Percentiles rank a stretch among this genome's conserved stretches.
Conservation (phyloP, 2,888 invertebrate species). For the Aethes cnicana region DNA sequence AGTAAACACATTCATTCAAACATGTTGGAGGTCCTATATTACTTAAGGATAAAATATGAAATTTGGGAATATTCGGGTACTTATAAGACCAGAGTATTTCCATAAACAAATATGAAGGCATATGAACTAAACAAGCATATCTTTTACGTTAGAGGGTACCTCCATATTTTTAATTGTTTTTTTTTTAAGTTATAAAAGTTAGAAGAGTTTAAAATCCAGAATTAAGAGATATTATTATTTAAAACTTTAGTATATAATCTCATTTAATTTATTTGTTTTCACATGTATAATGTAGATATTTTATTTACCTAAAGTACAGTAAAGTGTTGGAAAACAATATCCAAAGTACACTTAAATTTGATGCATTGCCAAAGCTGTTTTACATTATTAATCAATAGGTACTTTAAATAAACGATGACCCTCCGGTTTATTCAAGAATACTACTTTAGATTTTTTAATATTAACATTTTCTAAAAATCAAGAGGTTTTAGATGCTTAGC, state of each 20-base stretch:
- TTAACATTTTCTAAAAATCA: conserved; percentile 14
- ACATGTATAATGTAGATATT: conserved; percentile 38
- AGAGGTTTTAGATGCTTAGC: conserved; percentile 65
- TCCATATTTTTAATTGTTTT: conserved; percentile 61
- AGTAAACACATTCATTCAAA: too few species aligned
- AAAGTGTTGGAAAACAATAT: conserved; percentile 3
- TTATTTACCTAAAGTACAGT: conserved; percentile 14
- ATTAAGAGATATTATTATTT: conserved; percentile 76
- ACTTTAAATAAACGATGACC: conserved; percentile 7
- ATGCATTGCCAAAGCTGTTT: conserved; percentile 51
- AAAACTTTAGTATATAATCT: conserved; percentile 51
- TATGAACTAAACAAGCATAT: conserved; percentile 33
- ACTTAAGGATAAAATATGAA: too few species aligned
- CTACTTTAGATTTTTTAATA: neutral
- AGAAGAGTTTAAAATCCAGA: conserved; percentile 74
- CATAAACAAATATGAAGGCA: too few species aligned
- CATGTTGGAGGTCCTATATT: too few species aligned
- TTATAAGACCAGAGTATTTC: too few species aligned
- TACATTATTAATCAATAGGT: conserved; percentile 21
- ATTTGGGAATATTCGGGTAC: too few species aligned
- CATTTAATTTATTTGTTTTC: conserved; percentile 71
- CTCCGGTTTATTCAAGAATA: conserved; percentile 15
- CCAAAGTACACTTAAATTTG: conserved; percentile 34
- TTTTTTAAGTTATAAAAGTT: conserved; percentile 72
- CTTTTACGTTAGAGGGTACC: conserved; percentile 48